Percentiles rank a stretch among this genome's conserved stretches.
These are phyloP conservation scores for Leptinotarsa rubiginosa DNA, from an alignment of 2,888 invertebrate genomes.

Conservation along the genomic window DNA sequence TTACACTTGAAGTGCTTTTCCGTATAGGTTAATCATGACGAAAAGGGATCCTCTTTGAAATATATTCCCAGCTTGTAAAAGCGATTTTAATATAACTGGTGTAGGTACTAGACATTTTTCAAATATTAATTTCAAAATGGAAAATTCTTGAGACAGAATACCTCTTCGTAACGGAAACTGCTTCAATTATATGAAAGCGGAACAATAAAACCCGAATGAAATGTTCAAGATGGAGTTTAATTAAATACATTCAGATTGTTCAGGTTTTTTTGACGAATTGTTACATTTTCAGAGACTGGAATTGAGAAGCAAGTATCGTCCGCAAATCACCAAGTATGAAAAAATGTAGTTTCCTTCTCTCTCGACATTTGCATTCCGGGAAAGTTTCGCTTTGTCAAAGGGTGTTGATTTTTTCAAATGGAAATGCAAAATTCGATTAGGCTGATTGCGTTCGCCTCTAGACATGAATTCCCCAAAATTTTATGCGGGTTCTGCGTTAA, in stretches of 20 bases:
- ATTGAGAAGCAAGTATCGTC: not conserved
- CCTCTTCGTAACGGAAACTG: not conserved
- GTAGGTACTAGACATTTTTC: not conserved
- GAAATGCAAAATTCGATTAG: conserved; percentile 40
- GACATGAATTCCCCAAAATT: not conserved
- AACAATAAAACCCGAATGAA: not conserved
- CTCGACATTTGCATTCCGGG: not conserved
- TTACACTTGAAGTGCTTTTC: too few relatives aligned
- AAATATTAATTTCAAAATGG: conserved; percentile 9
- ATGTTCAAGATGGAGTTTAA: not conserved
- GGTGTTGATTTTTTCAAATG: conserved; percentile 22
- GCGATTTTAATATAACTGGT: not conserved
- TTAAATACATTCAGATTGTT: not conserved
- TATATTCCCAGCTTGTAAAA: not conserved
- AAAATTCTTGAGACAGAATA: not conserved
- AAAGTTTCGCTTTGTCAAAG: conserved; percentile 11
- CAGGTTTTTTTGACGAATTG: not conserved
- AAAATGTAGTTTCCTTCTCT: not conserved
- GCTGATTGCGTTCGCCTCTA: conserved; percentile 31
- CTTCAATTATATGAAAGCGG: not conserved
- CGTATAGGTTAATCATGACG: not conserved
- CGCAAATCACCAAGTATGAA: not conserved
- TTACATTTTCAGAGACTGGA: not conserved
- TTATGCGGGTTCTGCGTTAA: not conserved
- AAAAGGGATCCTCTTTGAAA: not conserved